Evolutionary conservation across 2,797 vertebrate species (phyloP).

Genomic region (Morelia viridis): DNA sequence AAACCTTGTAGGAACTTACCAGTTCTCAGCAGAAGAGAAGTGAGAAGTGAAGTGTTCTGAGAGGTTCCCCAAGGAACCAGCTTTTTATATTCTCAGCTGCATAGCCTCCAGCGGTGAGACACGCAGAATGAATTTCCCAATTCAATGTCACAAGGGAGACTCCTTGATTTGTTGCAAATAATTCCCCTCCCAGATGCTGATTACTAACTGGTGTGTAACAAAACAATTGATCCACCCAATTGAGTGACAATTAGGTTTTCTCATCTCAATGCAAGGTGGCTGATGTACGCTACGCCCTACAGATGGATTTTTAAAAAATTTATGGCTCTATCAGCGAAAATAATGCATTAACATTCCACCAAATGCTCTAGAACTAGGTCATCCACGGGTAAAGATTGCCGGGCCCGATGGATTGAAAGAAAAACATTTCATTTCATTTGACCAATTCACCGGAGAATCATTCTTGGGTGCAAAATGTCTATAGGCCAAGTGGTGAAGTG

Average conservation of each 20-base stretch:
- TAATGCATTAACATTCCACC: background rate
- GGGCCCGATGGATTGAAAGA: background rate
- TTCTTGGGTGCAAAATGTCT: background rate
- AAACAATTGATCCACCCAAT: background rate
- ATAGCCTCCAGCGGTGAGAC: slow-evolving; percentile 10
- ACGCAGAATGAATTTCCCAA: slow-evolving; percentile 6
- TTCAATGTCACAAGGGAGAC: background rate
- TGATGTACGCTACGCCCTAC: background rate
- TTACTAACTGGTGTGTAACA: background rate
- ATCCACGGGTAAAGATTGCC: background rate
- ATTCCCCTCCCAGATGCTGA: slow-evolving; percentile 6
- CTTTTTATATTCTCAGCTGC: slow-evolving; percentile 22
- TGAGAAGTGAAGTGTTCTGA: background rate
- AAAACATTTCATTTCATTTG: background rate
- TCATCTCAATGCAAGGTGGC: background rate
- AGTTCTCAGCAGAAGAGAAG: background rate
- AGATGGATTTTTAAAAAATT: background rate
- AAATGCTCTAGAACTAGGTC: background rate
- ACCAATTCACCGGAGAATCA: no score
- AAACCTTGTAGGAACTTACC: slow-evolving; percentile 5
- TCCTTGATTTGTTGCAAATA: background rate
- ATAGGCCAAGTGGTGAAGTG: background rate
- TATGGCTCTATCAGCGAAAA: background rate
- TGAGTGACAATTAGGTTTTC: background rate
- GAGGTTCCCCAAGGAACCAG: background rate